Evolutionary conservation across 2,113 vertebrate genomes (phyloP), one percentile per base, ranked within the genome.

Genomic region (Cololabis saira): DNA sequence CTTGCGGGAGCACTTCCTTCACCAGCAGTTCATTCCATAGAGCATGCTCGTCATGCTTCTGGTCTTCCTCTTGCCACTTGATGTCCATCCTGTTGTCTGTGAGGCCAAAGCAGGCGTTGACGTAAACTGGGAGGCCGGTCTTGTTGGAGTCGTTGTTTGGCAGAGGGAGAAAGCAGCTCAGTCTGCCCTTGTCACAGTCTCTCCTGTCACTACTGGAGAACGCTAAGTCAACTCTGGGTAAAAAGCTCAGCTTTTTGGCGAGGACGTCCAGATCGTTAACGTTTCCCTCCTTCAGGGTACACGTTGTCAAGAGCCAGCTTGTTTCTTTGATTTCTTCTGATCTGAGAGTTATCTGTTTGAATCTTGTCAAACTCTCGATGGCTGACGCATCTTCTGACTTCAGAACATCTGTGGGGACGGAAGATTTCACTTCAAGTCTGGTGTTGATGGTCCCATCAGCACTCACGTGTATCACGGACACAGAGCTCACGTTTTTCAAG

Each of bases 151-250:
- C 93, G 1, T 93, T 95, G 78, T 93, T 94, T 50, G 95, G 95
- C 15, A 96, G 94, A 1, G 95, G 95, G 21, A 96, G 89, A 59
- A 95, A 94, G 71, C 94, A 95, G 81, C 93, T 92, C 50, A 95
- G 84, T 47, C 91, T 74, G 12, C 94, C 92, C 59, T 90, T 71
- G 48, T 24, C 37, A 27, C 55, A 64, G 0, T 22, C 44, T 61
- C 40, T 74, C 2, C 57, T 58, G 67, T 80, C 74, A 49, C 71
- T 80, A 63, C 93, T 87, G 3, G 81, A 91, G 49, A 94, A 91
- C 0, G 94, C 95, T 78, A 95, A 64, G 61, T 94, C 94, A 80
- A 96, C 89, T 57, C 84, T 88, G 3, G 95, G 93, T 11, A 64
- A 76, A 75, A 93, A 95, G 40, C 89, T 83, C 50, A 96, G 78